Conservation (phyloP, 1,140 invertebrate species). For the Cyrtorhinus lividipennis region DNA sequence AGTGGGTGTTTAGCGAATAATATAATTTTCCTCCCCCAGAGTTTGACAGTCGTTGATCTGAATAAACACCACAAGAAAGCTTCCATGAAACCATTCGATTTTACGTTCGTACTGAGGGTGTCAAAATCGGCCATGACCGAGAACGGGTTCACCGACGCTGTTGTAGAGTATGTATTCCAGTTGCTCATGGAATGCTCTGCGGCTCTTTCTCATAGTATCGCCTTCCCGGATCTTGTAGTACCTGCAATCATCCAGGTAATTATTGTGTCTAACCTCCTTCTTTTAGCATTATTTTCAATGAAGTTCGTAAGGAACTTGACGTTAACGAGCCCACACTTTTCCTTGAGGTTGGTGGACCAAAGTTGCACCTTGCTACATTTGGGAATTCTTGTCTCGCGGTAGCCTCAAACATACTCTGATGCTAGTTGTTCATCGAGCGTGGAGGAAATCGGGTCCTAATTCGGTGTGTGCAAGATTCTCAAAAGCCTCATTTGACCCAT, state of each 20-base stretch:
- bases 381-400: too few species aligned
- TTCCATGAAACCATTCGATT: slow-evolving; percentile 72
- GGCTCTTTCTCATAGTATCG: slow-evolving; percentile 54
- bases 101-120: slow-evolving; percentile 66
- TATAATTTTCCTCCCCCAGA: slow-evolving; percentile 30
- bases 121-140: slow-evolving; percentile 71
- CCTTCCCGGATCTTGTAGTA: slow-evolving; percentile 72
- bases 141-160: slow-evolving; percentile 73
- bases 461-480: too few species aligned
- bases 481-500: too few species aligned
- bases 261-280: too few species aligned
- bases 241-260: slow-evolving; percentile 60
- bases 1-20: slow-evolving; percentile 18
- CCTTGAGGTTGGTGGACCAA: too few species aligned
- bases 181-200: slow-evolving; percentile 61
- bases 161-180: slow-evolving; percentile 67
- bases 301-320: too few species aligned
- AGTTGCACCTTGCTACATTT: too few species aligned
- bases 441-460: too few species aligned
- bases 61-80: slow-evolving; percentile 68
- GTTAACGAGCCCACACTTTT: too few species aligned
- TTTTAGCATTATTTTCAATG: too few species aligned
- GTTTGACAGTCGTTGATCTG: slow-evolving; percentile 57
- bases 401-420: too few species aligned
- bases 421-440: too few species aligned